Evolutionary conservation across 2,888 invertebrate species (phyloP).

Genomic region (Pecten maximus): DNA sequence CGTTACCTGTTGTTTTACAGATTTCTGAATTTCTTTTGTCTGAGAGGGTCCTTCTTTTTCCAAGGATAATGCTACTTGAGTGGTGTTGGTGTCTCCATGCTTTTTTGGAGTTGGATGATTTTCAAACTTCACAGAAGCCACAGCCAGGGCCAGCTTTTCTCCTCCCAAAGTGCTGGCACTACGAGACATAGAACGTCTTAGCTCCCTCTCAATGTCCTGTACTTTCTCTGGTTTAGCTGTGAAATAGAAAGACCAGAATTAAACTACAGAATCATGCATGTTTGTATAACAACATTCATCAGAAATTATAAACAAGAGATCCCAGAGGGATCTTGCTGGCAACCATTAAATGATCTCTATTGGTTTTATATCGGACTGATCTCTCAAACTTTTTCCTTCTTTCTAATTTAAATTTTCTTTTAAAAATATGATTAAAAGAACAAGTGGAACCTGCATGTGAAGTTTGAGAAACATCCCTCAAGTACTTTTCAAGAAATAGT

Average conservation of each 20-base stretch:
- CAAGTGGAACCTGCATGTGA: too few species aligned
- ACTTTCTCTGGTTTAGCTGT: not conserved
- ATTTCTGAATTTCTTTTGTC: not conserved
- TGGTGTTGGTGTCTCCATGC: not conserved
- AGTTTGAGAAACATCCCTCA: too few species aligned
- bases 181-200: not conserved
- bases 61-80: not conserved
- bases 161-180: not conserved
- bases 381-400: too few species aligned
- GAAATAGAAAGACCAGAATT: not conserved
- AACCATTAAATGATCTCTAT: too few species aligned
- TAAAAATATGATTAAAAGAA: too few species aligned
- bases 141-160: not conserved
- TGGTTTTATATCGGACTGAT: too few species aligned
- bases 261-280: not conserved
- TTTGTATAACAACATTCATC: not conserved
- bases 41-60: not conserved
- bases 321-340: too few species aligned
- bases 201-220: not conserved
- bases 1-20: not conserved
- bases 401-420: too few species aligned
- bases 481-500: too few species aligned
- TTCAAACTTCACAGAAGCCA: not conserved
- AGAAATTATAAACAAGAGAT: too few species aligned
- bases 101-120: not conserved